Evolutionary conservation across 2,888 invertebrate genomes (phyloP), one percentile per base, ranked within the genome.

Genomic region (Liposcelis brunnea): DNA sequence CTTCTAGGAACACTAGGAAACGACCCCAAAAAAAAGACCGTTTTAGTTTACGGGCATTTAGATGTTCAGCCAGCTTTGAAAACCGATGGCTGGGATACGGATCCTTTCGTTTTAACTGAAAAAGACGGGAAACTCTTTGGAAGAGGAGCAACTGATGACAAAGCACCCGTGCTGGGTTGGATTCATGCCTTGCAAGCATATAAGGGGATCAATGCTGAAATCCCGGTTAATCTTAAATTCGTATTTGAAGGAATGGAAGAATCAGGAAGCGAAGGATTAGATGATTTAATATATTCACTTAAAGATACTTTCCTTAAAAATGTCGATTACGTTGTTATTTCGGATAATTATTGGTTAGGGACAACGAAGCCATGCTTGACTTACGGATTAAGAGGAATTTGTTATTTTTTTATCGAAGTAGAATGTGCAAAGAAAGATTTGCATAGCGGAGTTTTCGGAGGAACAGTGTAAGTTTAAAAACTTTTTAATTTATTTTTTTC

Each of bases 291-390:
- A 0, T 66, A 68, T 53, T 61, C 70, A 1, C 68, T 72, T 52
- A 81, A 82, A 58, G 77, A 83, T 53, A 74, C 74, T 19, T 94
- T 91, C 63, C 72, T 95, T 31, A 70, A 76, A 45, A 73, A 75
- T 58, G 80, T 90, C 0, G 94, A 97, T 63, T 95, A 77, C 66
- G 89, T 94, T 12, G 95, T 95, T 62, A 95, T 98, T 59, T 94
- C 94, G 16, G 97, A 98, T 62, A 98, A 95, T 66, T 98, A 97
- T 61, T 98, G 97, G 97, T 66, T 98, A 48, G 95, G 97, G 2
- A 93, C 82, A 49, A 80, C 77, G n/a, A 93, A 90, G 59, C 97
- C 98, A 0, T 97, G 97, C 61, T 75, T 98, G 49, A 95, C 95
- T 0, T 97, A 97, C 63, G 97, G 97, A 4, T 70, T 98, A 10